phyloP scores from a whole-genome alignment of 2,113 vertebrate genomes.

The Colaptes auratus region DNA sequence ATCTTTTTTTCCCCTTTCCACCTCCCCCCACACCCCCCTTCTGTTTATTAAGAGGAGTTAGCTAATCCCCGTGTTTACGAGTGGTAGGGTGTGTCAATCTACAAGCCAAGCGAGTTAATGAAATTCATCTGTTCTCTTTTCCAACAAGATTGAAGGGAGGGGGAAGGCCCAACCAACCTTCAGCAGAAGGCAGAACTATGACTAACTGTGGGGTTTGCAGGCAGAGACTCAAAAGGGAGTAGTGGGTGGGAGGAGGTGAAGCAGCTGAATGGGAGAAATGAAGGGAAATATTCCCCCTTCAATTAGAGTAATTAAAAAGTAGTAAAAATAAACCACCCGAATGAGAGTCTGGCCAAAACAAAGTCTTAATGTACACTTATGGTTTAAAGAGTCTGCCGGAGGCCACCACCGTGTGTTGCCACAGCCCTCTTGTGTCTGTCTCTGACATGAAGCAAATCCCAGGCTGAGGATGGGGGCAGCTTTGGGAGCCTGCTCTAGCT shows the following conservation, averaged over 20 bases:
- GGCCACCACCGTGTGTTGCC: constrained; percentile 24
- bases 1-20: constrained; percentile 25
- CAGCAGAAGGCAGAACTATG: neutral
- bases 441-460: neutral
- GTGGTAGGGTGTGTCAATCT: constrained; percentile 57
- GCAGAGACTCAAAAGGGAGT: constrained; percentile 18
- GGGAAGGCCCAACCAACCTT: neutral
- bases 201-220: constrained; percentile 20
- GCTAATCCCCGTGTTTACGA: constrained; percentile 69
- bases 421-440: neutral
- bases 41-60: constrained; percentile 66
- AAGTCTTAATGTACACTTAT: constrained; percentile 63
- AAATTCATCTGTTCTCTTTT: constrained; percentile 69
- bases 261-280: constrained; percentile 27
- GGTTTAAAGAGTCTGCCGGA: constrained; percentile 50
- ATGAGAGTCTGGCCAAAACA: constrained; percentile 56
- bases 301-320: constrained; percentile 76
- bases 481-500: neutral
- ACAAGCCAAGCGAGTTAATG: constrained; percentile 58
- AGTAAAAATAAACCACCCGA: constrained; percentile 73
- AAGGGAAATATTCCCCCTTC: constrained; percentile 64
- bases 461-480: neutral
- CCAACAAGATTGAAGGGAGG: constrained; percentile 3
- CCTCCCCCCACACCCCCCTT: too few relatives aligned
- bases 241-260: constrained; percentile 30